Evolutionary conservation across 2,888 invertebrate genomes (phyloP).

Genomic region (Dasysyrphus tricinctus): DNA sequence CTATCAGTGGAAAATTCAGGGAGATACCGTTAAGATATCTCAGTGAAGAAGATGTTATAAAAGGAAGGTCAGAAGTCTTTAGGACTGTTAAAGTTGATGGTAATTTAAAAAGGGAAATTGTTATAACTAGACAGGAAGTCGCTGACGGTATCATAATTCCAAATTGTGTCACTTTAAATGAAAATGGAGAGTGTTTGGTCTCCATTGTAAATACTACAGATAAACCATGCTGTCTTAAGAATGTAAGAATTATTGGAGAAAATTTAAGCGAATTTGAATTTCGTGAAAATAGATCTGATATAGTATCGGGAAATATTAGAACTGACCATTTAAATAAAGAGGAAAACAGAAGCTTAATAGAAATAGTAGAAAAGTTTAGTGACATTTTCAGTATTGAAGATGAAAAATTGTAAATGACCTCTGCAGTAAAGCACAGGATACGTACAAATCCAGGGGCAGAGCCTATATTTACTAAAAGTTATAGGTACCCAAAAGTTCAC

Average conservation of each 20-base stretch:
- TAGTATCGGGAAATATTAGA: slow-evolving; percentile 14
- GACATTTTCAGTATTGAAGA: slow-evolving; percentile 20
- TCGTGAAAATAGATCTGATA: neutral
- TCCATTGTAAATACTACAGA: slow-evolving; percentile 26
- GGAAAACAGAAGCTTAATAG: too few relatives aligned
- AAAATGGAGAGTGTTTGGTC: neutral
- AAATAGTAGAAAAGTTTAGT: slow-evolving; percentile 1
- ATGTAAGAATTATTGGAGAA: slow-evolving; percentile 3
- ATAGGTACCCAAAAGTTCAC: too few relatives aligned
- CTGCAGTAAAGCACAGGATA: slow-evolving; percentile 9
- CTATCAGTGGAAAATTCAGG: slow-evolving; percentile 5
- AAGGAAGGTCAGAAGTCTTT: slow-evolving; percentile 18
- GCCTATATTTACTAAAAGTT: too few relatives aligned
- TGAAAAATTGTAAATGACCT: slow-evolving; percentile 5
- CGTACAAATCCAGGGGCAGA: neutral
- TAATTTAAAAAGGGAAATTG: slow-evolving; percentile 15
- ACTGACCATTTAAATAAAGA: too few relatives aligned
- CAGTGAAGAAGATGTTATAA: slow-evolving; percentile 7
- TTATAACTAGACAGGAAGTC: slow-evolving; percentile 5
- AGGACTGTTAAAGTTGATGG: slow-evolving; percentile 14
- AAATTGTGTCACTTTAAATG: slow-evolving; percentile 5
- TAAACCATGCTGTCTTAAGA: slow-evolving; percentile 17
- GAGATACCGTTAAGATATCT: slow-evolving; percentile 12
- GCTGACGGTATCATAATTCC: slow-evolving; percentile 8
- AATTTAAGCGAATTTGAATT: slow-evolving; percentile 27